Percentiles rank a stretch among this genome's conserved stretches.
Evolutionary conservation across 92 coral and sea anemone species (phyloP).

Genomic region (Phenganax subtilis): DNA sequence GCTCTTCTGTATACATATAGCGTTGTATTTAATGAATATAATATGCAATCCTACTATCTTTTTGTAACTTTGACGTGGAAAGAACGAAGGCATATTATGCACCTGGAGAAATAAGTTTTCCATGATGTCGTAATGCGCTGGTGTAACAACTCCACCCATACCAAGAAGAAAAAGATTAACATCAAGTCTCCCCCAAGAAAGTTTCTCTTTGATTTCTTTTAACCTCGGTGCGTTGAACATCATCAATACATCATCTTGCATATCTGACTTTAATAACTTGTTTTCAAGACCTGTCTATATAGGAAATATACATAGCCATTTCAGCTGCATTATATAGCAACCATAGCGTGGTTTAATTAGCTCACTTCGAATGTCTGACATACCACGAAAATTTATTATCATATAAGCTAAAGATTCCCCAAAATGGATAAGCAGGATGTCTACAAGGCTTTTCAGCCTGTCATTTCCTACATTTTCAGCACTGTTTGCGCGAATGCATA

Average conservation of each 20-base stretch:
- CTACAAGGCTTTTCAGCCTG: too few relatives aligned
- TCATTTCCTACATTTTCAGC: too few relatives aligned
- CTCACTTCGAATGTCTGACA: not conserved
- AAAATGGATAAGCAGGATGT: too few relatives aligned
- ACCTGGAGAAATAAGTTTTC: slow-evolving; percentile 52
- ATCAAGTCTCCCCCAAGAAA: slow-evolving; percentile 48
- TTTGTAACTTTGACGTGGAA: not conserved
- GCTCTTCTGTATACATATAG: too few relatives aligned
- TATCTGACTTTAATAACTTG: slow-evolving; percentile 45
- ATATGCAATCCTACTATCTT: not conserved
- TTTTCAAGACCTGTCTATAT: slow-evolving; percentile 44
- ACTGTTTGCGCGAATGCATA: too few relatives aligned
- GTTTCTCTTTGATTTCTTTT: slow-evolving; percentile 43
- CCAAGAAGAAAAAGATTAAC: slow-evolving; percentile 46
- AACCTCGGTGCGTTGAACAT: slow-evolving; percentile 48
- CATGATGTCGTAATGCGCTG: slow-evolving; percentile 53
- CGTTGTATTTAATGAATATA: too few relatives aligned
- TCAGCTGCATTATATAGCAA: not conserved
- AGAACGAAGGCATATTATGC: not conserved
- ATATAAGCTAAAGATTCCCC: too few relatives aligned
- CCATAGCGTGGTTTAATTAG: not conserved
- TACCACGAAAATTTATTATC: too few relatives aligned
- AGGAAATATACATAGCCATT: not conserved
- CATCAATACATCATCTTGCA: slow-evolving; percentile 53
- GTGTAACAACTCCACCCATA: slow-evolving; percentile 52